Evolutionary conservation across 2,113 vertebrate species (phyloP).

Genomic region (Patagioenas fasciata): DNA sequence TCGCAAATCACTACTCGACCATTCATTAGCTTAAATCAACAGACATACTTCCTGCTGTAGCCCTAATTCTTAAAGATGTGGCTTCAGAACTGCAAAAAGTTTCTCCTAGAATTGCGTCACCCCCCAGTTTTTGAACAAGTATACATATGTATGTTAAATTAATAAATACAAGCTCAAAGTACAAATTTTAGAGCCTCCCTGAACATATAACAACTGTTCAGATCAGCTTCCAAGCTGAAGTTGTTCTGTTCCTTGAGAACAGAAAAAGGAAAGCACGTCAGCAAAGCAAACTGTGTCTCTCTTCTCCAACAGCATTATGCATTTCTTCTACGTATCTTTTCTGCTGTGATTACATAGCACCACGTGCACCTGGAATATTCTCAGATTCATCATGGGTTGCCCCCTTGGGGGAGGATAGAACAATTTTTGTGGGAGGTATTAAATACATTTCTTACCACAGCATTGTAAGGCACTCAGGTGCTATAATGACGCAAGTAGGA

Average conservation of each 20-base stretch:
- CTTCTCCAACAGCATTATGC: background rate
- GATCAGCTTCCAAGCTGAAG: background rate
- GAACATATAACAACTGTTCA: accelerated
- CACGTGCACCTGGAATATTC: background rate
- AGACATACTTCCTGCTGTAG: background rate
- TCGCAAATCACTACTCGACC: background rate
- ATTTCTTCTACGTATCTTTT: background rate
- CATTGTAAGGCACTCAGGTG: background rate
- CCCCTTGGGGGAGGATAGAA: background rate
- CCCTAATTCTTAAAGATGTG: background rate
- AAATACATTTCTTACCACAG: background rate
- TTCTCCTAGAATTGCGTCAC: background rate
- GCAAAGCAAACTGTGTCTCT: background rate
- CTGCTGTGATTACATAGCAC: background rate
- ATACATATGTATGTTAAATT: background rate
- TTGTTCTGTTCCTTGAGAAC: background rate
- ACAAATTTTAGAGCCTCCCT: background rate
- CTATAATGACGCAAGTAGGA: background rate
- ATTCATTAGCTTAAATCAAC: background rate
- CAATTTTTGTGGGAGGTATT: background rate
- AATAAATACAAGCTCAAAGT: background rate
- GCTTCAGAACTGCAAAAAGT: background rate
- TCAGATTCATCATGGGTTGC: background rate
- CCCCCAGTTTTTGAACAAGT: background rate
- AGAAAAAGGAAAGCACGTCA: background rate